A percentile compares a stretch with the other conserved stretches of the same genome.
phyloP scores from a whole-genome alignment of 2,888 invertebrate species.

The Hofmannophila pseudospretella region DNA sequence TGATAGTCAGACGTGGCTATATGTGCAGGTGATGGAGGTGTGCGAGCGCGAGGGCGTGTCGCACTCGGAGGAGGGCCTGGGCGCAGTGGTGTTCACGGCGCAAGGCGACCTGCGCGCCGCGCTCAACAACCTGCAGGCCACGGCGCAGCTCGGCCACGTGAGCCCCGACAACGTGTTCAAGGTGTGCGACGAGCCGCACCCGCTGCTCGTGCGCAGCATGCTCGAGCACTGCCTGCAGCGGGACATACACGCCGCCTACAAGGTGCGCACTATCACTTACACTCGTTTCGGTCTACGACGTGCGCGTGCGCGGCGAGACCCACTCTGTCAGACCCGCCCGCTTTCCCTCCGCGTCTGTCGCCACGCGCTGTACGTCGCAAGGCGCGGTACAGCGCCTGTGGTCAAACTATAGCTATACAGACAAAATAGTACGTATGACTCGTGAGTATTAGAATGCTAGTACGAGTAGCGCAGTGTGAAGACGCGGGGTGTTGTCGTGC shows the following conservation, averaged over 20 bases:
- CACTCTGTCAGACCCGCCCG: constrained; percentile 2
- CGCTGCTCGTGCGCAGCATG: constrained; percentile 94
- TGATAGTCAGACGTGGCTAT: no score
- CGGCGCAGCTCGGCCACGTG: constrained; percentile 90
- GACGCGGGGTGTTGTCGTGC: no score
- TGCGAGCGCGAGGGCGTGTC: constrained; percentile 77
- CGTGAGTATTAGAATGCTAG: no score
- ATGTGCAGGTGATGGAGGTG: constrained; percentile 58
- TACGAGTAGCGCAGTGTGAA: constrained; percentile 2
- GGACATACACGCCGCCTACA: constrained; percentile 91
- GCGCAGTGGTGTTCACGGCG: constrained; percentile 97
- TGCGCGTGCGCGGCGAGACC: no score
- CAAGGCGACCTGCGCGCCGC: constrained; percentile 99
- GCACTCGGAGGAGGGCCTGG: constrained; percentile 94
- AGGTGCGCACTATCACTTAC: constrained; percentile 60
- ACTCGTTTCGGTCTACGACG: no score
- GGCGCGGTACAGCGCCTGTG: no score
- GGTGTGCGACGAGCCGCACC: constrained; percentile 99
- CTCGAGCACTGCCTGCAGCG: constrained; percentile 88
- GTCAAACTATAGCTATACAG: no score
- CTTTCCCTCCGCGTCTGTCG: not conserved
- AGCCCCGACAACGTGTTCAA: constrained; percentile 97
- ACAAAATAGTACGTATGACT: no score
- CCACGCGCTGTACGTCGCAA: no score
- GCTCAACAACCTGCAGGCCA: constrained; percentile 92